Percentiles rank a stretch among this genome's conserved stretches.
These are phyloP conservation scores for Heliothis subflexa DNA, from an alignment of 1,140 invertebrate genomes.

Conservation along the genomic window DNA sequence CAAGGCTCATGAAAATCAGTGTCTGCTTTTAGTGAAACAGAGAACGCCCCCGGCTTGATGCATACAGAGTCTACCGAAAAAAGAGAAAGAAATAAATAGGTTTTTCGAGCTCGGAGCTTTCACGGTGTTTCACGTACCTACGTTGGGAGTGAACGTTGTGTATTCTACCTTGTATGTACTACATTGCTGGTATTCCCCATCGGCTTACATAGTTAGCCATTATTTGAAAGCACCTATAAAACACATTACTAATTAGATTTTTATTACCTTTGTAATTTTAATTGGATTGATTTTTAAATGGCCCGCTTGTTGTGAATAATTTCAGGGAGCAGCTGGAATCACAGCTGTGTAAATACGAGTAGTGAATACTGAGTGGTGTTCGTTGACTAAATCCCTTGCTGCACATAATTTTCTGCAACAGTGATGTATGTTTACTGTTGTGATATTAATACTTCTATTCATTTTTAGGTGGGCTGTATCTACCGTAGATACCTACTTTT, in stretches of 20 bases:
- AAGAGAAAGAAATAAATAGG: constrained; percentile 10
- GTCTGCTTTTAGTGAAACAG: constrained; percentile 18
- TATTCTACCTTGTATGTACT: background rate
- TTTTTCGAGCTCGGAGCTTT: constrained; percentile 4
- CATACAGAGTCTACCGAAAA: constrained; percentile 14
- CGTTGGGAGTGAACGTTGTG: background rate
- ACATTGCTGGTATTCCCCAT: background rate
- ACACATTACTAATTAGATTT: too few species aligned
- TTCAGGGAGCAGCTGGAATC: too few species aligned
- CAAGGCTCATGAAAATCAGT: background rate
- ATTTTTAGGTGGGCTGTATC: too few species aligned
- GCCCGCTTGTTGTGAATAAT: too few species aligned
- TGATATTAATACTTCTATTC: too few species aligned
- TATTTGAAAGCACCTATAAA: too few species aligned
- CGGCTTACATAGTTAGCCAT: background rate
- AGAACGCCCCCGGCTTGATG: constrained; percentile 1
- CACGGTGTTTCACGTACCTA: background rate
- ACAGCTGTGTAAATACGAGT: background rate
- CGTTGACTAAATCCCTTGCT: background rate
- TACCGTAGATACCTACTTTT: too few species aligned
- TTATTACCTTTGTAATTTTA: too few species aligned
- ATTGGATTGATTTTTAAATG: too few species aligned
- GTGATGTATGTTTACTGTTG: too few species aligned
- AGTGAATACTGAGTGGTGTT: background rate
- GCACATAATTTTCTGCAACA: background rate